Evolutionary conservation across 2,113 vertebrate genomes (phyloP).

Genomic region (Rhinogobius similis): DNA sequence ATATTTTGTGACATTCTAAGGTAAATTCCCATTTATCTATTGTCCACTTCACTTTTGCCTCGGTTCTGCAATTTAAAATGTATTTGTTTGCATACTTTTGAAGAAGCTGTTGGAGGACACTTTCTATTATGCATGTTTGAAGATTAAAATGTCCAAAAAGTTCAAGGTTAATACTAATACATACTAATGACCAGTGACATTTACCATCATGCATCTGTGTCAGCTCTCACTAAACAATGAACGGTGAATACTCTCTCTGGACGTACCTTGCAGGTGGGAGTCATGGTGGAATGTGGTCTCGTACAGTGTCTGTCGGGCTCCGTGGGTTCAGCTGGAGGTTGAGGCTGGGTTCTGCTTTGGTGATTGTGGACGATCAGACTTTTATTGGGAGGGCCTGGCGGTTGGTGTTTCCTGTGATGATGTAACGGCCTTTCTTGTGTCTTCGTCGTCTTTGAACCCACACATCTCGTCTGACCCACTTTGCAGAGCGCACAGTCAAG

Average conservation of each 20-base stretch:
- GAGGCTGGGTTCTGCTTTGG: neutral
- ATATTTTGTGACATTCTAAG: too few relatives aligned
- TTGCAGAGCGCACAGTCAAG: slow-evolving; percentile 12
- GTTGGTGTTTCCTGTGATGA: slow-evolving; percentile 27
- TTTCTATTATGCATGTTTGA: neutral
- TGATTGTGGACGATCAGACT: slow-evolving; percentile 3
- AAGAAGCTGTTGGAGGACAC: neutral
- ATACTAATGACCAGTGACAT: too few relatives aligned
- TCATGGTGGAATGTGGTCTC: neutral
- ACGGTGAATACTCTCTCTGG: neutral
- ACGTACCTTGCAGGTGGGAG: neutral
- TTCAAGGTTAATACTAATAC: too few relatives aligned
- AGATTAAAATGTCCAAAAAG: neutral
- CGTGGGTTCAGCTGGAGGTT: slow-evolving; percentile 24
- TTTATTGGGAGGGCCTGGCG: slow-evolving; percentile 32
- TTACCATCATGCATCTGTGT: too few relatives aligned
- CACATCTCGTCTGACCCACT: slow-evolving; percentile 41
- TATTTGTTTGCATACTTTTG: too few relatives aligned
- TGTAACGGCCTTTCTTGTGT: slow-evolving; percentile 20
- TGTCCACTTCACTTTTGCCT: too few relatives aligned
- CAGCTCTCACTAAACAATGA: neutral
- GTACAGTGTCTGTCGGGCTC: neutral
- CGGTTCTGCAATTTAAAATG: too few relatives aligned
- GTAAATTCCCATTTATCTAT: too few relatives aligned
- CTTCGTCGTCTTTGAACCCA: slow-evolving; percentile 31